These are phyloP conservation scores for Elgaria multicarinata DNA, from an alignment of 2,113 vertebrate genomes.

Conservation along the genomic window DNA sequence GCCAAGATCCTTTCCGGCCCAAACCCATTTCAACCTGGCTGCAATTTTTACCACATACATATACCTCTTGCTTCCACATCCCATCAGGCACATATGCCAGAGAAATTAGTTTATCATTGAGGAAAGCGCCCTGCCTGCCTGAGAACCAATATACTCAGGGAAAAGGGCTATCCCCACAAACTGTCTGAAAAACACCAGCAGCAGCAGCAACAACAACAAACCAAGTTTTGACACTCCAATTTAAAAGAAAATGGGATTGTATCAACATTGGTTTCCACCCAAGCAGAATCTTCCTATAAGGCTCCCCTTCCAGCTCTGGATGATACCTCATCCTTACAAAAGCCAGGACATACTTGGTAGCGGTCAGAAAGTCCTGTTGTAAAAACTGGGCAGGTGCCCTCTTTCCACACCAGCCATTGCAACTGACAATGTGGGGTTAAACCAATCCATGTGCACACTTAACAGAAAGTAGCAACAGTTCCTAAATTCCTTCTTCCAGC, in stretches of 20 bases:
- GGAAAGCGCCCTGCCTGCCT: not conserved
- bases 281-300: not conserved
- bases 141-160: no score
- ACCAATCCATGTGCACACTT: not conserved
- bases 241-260: not conserved
- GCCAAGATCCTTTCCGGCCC: not conserved
- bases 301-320: not conserved
- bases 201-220: no score
- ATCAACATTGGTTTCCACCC: not conserved
- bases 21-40: not conserved
- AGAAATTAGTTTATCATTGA: not conserved
- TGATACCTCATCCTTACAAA: not conserved
- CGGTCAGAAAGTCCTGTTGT: not conserved
- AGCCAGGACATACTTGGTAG: not conserved
- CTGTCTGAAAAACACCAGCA: not conserved
- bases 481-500: not conserved
- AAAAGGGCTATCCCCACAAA: not conserved
- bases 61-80: not conserved
- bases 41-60: not conserved
- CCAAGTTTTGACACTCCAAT: not conserved
- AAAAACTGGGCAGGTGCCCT: not conserved
- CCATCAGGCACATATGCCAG: not conserved
- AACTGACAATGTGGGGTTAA: not conserved
- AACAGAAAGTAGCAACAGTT: not conserved
- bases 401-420: not conserved